Evolutionary conservation across 2,113 vertebrate species (phyloP), one percentile per base, ranked within the genome.

Genomic region (Spea multiplicata): DNA sequence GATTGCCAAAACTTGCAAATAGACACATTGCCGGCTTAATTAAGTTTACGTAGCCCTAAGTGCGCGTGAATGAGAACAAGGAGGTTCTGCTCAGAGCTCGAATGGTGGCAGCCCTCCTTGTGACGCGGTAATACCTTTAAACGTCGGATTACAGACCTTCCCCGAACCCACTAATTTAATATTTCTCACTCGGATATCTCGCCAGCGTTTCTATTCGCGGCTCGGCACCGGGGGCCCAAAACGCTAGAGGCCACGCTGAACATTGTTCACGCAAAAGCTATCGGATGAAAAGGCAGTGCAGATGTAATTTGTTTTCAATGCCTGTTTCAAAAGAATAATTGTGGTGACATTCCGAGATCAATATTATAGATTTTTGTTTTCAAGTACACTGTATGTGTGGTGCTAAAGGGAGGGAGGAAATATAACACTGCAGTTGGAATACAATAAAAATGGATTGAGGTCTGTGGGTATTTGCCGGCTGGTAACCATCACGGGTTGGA

Each of bases 261-360:
- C 95, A 94, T 93, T 96, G 96, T 93, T 98, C 96, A 96, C 95
- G 74, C 93, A 92, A 89, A 91, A 95, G 94, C 95, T 90, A 96
- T 95, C 91, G 94, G 95, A 96, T 95, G 95, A 97, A 98, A 97
- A 98, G 94, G 95, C 96, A 96, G 96, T 96, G 97, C 96, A 98
- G 97, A 98, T 98, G 96, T 98, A 98, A 98, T 99, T 99, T 97
- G 96, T 99, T 98, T 98, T 98, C 97, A 98, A 98, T 98, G 97
- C 96, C 96, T 98, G 96, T 98, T 99, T 98, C 96, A 98, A 98
- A 99, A 98, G 96, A 99, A 98, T 98, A 98, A 98, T 99, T 99
- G 97, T 98, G 97, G 97, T 98, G 97, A 99, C 97, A 99, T 94
- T 93, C 94, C 75, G 86, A 85, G 93, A 95, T 99, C 97, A 94